Percentiles rank a stretch among this genome's conserved stretches.
Conservation (phyloP, 2,797 vertebrate species). For the Chelon auratus region DNA sequence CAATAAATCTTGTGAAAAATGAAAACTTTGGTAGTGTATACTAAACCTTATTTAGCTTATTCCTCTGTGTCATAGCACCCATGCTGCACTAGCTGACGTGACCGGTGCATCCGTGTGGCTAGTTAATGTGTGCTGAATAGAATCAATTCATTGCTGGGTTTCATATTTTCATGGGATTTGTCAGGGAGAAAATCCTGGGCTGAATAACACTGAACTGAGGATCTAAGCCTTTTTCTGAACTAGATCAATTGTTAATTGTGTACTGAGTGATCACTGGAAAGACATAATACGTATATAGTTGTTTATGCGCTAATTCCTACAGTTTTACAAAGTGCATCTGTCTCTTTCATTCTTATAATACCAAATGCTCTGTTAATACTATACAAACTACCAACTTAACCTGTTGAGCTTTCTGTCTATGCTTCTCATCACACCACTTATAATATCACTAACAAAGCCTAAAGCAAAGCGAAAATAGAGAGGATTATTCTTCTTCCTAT, state of each 20-base stretch:
- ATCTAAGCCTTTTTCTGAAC: conserved; percentile 16
- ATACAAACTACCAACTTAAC: conserved; percentile 7
- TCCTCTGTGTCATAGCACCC: background rate
- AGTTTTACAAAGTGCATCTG: conserved; percentile 3
- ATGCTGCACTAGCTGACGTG: background rate
- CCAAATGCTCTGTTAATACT: conserved; percentile 12
- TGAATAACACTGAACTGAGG: background rate
- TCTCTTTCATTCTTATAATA: conserved; percentile 6
- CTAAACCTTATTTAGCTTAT: background rate
- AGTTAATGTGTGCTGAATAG: too few species aligned
- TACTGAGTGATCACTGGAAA: background rate
- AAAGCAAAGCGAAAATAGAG: conserved; percentile 22
- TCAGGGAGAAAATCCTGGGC: background rate
- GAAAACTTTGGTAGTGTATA: background rate
- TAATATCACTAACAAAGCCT: conserved; percentile 30
- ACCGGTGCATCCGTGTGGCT: background rate
- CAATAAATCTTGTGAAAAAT: background rate
- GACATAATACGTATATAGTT: background rate
- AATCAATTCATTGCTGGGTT: background rate
- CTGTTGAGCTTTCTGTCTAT: background rate
- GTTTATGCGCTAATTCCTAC: conserved; percentile 3
- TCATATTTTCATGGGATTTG: background rate
- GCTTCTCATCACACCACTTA: conserved; percentile 11
- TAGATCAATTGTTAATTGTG: conserved; percentile 1
- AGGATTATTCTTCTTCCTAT: conserved; percentile 47